A percentile compares a stretch with the other conserved stretches of the same genome.
Conservation (phyloP, 2,888 invertebrate genomes). For the Macrosiphum euphorbiae region DNA sequence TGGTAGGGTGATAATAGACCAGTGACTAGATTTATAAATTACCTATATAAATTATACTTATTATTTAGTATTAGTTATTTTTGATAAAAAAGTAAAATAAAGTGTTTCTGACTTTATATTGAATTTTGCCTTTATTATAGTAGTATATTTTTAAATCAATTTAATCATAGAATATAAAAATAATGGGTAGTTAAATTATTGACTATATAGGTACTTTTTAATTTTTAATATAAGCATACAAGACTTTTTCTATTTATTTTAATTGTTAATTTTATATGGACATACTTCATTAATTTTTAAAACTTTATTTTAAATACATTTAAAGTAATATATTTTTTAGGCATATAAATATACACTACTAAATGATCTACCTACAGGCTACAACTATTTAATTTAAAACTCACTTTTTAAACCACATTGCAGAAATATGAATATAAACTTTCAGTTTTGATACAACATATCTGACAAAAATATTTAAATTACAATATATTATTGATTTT, state of each 20-base stretch:
- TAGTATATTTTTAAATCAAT: not conserved
- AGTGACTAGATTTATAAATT: not conserved
- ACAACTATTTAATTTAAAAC: conserved; percentile 44
- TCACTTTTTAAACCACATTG: conserved; percentile 56
- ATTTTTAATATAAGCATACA: not conserved
- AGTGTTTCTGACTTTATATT: not conserved
- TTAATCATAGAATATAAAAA: not conserved
- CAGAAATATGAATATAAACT: conserved; percentile 41
- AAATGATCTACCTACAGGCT: conserved; percentile 47
- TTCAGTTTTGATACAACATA: conserved; percentile 54
- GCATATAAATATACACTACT: conserved; percentile 15
- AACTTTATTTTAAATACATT: not conserved
- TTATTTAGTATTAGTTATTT: not conserved
- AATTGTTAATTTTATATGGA: not conserved
- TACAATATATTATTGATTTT: conserved; percentile 18
- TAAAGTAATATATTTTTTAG: not conserved
- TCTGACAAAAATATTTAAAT: conserved; percentile 60
- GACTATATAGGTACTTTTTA: not conserved
- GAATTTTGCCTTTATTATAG: not conserved
- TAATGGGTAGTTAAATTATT: not conserved
- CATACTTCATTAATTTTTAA: not conserved
- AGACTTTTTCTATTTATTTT: not conserved
- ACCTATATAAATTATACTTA: not conserved
- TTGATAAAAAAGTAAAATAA: not conserved
- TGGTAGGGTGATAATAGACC: not conserved